Percentiles rank a stretch among this genome's conserved stretches.
phyloP scores from a whole-genome alignment of 2,113 vertebrate genomes.

The Ceyx melanurus region DNA sequence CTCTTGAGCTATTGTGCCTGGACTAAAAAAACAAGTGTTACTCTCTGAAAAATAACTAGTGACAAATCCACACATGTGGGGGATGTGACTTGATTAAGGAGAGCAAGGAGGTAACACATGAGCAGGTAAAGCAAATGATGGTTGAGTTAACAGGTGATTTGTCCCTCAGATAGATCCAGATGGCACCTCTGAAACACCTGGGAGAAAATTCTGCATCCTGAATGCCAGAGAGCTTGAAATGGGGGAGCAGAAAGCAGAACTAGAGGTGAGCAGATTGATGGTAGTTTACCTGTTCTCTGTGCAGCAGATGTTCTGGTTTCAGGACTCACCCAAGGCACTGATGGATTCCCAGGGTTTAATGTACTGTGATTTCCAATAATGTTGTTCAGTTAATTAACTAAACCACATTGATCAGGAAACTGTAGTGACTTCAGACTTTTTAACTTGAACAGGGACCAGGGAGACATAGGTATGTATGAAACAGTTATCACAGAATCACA shows the following conservation, averaged over 20 bases:
- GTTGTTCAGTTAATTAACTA: not conserved
- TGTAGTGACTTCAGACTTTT: not conserved
- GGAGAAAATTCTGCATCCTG: not conserved
- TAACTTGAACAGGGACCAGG: not conserved
- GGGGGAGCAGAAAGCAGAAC: not conserved
- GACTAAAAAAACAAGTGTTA: not conserved
- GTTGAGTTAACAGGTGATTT: not conserved
- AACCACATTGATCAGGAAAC: not conserved
- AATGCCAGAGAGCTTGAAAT: not conserved
- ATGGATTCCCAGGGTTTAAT: not conserved
- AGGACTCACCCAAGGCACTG: not conserved
- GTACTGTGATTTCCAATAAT: not conserved
- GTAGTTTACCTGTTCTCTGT: not conserved
- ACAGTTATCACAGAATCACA: too few relatives aligned
- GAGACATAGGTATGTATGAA: not conserved
- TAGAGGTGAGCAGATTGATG: not conserved
- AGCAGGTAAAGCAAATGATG: not conserved
- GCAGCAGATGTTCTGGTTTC: not conserved
- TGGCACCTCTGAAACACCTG: not conserved
- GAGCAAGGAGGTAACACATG: not conserved
- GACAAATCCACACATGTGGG: not conserved
- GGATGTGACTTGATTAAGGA: not conserved
- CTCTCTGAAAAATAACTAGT: not conserved
- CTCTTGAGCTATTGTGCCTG: not conserved
- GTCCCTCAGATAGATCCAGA: not conserved